Base-by-base conservation (phyloP, 2,797 vertebrate genomes). In the Scomberomorus guttatus region DNA sequence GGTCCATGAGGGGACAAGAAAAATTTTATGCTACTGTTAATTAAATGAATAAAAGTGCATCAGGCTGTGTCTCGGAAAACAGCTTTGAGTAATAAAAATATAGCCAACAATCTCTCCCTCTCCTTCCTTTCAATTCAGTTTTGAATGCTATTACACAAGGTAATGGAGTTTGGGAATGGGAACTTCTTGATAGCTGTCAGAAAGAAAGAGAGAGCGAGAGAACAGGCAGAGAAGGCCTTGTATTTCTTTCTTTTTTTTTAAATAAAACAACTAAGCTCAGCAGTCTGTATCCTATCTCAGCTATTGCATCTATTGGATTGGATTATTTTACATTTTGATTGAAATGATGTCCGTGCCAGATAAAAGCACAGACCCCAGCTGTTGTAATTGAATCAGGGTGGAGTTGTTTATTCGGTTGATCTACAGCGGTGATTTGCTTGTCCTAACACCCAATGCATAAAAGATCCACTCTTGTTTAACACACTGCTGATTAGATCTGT, bases 241-340 rank as follows among this genome's bases (percentile, higher is more conserved):
- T 96, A 93, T 95, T 93, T 95, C 94, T 96, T 83, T 81, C 74
- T 60, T 44, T 82, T 80, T 84, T 73, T 95, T 94, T 95, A 90
- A 94, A 96, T 96, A 96, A 97, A 97, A 97, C 95, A 97, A 97
- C 96, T 94, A 94, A 96, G 95, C 95, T 96, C 98, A 98, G 96
- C 96, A 96, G 96, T 96, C 96, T 97, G 97, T 96, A 95, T 98
- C 97, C 97, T 97, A 96, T 97, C 97, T 97, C 95, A 88, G 86
- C 96, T 95, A 96, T 96, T 95, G 95, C 96, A 97, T 97, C 97
- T 95, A 95, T 95, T 95, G 96, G 96, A 97, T 97, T 97, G 97
- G 97, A 98, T 99, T 99, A 98, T 99, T 99, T 98, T 98, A 98
- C 98, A 99, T 99, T 99, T 99, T 99, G 98, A 99, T 99, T 97